Evolutionary conservation across 2,797 vertebrate genomes (phyloP).

Genomic region (Peromyscus nudipes): DNA sequence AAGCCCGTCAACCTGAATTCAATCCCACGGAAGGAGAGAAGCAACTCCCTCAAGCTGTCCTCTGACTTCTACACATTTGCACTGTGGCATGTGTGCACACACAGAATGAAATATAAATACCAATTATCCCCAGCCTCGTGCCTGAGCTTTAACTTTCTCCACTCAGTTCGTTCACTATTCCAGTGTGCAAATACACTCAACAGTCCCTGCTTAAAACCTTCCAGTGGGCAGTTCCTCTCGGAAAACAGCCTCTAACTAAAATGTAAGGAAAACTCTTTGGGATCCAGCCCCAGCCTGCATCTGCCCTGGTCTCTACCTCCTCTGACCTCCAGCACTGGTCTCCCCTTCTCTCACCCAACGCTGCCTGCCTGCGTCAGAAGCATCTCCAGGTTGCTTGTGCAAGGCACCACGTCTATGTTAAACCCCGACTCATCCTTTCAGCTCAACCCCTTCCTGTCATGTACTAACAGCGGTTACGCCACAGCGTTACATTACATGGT

Average conservation of each 20-base stretch:
- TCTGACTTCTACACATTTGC: not conserved
- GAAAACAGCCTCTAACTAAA: too few relatives aligned
- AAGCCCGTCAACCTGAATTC: not conserved
- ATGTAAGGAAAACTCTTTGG: not conserved
- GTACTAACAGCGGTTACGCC: not conserved
- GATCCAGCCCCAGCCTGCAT: not conserved
- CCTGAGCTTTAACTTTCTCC: not conserved
- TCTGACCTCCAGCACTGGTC: not conserved
- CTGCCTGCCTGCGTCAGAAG: not conserved
- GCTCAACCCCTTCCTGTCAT: not conserved
- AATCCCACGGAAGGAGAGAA: not conserved
- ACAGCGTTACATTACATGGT: too few relatives aligned
- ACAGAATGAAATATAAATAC: not conserved
- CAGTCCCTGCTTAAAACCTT: not conserved
- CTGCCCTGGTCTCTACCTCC: too few relatives aligned
- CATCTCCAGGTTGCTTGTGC: not conserved
- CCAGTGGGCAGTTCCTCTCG: not conserved
- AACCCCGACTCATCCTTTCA: not conserved
- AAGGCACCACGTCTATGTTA: not conserved
- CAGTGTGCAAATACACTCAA: not conserved
- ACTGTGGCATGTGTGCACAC: not conserved
- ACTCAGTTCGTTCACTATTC: too few relatives aligned
- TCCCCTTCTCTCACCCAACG: not conserved
- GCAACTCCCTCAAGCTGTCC: not conserved
- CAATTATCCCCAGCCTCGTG: not conserved